phyloP scores from a whole-genome alignment of 2,888 invertebrate genomes.

The Disparrhopalites patrizii region DNA sequence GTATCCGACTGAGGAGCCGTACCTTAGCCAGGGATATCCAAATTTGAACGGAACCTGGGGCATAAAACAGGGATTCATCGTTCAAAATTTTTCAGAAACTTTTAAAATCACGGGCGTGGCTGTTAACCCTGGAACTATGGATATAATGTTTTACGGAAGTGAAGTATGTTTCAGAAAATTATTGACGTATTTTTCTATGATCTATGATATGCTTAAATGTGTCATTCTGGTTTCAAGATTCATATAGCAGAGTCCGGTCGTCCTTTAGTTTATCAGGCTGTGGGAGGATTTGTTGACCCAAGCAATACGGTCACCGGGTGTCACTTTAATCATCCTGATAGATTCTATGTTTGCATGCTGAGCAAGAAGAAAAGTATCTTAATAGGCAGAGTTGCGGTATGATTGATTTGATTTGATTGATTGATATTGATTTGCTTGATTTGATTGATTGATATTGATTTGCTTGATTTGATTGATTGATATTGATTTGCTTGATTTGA shows the following conservation, averaged over 20 bases:
- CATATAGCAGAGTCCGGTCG: conserved; percentile 40
- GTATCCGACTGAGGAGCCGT: conserved; percentile 9
- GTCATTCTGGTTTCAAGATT: conserved; percentile 15
- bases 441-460: background rate
- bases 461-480: background rate
- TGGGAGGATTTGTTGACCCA: conserved; percentile 10
- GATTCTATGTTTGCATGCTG: conserved; percentile 33
- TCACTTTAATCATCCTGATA: conserved; percentile 43
- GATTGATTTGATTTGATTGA: conserved; percentile 4
- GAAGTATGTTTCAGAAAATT: conserved; percentile 6
- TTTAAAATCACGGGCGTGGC: conserved; percentile 31
- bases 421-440: background rate
- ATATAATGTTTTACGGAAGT: conserved; percentile 36
- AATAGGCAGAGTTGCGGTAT: conserved; percentile 39
- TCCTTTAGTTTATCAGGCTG: conserved; percentile 28
- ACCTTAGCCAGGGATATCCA: background rate
- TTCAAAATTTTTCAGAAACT: conserved; percentile 27
- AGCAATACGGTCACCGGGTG: conserved; percentile 21
- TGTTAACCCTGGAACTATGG: conserved; percentile 32
- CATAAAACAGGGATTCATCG: conserved; percentile 26
- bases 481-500: background rate
- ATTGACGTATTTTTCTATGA: background rate
- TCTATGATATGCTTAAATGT: background rate
- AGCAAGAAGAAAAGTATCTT: conserved; percentile 16
- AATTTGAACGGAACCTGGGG: conserved; percentile 26